phyloP scores from a whole-genome alignment of 2,888 invertebrate species.

The Spicauda simplicius region DNA sequence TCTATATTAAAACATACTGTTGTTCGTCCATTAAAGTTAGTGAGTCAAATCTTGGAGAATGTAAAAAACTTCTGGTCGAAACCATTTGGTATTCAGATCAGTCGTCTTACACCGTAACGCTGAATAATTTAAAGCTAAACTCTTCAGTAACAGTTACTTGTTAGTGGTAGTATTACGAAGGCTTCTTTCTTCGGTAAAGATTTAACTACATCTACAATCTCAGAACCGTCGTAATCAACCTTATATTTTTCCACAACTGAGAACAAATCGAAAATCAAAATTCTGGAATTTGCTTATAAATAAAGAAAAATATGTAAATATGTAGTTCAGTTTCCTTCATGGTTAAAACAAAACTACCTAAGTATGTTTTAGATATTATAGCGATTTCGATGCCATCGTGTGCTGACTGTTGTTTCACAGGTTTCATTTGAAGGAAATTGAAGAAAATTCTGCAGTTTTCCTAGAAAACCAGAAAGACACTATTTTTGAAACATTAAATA shows the following conservation, averaged over 20 bases:
- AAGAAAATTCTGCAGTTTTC: too few species aligned
- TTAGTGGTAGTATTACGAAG: neutral
- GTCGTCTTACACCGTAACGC: constrained; percentile 9
- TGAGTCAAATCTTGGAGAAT: constrained; percentile 8
- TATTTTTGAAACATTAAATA: too few species aligned
- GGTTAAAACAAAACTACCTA: too few species aligned
- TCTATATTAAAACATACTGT: too few species aligned
- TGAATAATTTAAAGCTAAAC: constrained; percentile 23
- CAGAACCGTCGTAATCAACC: neutral
- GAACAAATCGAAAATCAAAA: neutral
- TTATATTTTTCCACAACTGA: neutral
- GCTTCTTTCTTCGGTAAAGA: neutral
- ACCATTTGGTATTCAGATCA: constrained; percentile 26
- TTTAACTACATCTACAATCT: neutral
- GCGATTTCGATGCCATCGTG: too few species aligned
- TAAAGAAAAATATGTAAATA: too few species aligned
- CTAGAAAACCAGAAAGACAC: too few species aligned
- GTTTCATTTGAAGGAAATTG: too few species aligned
- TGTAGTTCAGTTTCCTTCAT: too few species aligned
- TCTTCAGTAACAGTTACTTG: constrained; percentile 1
- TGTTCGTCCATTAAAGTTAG: neutral
- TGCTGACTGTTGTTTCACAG: too few species aligned
- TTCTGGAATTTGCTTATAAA: too few species aligned
- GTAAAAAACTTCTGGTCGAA: constrained; percentile 4
- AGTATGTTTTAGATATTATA: too few species aligned